A percentile compares a stretch with the other conserved stretches of the same genome.
Conservation (phyloP, 1,140 invertebrate genomes). For the Onthophagus taurus region DNA sequence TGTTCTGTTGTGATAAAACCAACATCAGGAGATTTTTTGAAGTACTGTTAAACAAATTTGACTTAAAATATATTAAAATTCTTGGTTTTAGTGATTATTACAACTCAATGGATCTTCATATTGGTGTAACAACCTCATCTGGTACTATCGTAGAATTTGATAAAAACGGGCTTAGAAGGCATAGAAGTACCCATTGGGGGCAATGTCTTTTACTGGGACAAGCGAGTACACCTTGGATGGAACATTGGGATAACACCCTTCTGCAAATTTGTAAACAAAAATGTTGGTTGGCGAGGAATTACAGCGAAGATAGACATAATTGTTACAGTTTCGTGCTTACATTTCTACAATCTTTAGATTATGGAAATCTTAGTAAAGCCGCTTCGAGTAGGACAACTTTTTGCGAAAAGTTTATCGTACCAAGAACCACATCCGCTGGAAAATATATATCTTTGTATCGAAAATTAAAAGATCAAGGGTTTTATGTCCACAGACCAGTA, state of each 20-base stretch:
- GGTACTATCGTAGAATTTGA: slow-evolving; percentile 70
- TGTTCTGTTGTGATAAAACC: slow-evolving; percentile 69
- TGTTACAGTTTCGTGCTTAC: slow-evolving; percentile 72
- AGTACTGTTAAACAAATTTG: slow-evolving; percentile 48
- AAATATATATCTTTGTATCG: slow-evolving; percentile 74
- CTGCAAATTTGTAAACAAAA: slow-evolving; percentile 51
- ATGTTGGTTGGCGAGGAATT: slow-evolving; percentile 54
- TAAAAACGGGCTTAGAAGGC: slow-evolving; percentile 52
- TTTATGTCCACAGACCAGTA: slow-evolving; percentile 43
- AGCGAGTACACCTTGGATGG: slow-evolving; percentile 54
- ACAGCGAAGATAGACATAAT: slow-evolving; percentile 63
- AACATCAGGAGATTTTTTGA: slow-evolving; percentile 69
- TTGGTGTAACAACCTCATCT: slow-evolving; percentile 66
- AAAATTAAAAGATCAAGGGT: slow-evolving; percentile 45
- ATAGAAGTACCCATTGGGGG: slow-evolving; percentile 49
- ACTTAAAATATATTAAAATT: background rate
- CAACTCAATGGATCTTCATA: slow-evolving; percentile 70
- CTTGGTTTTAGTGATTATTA: slow-evolving; percentile 57
- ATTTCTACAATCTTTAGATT: slow-evolving; percentile 56
- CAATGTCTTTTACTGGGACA: slow-evolving; percentile 62
- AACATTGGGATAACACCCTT: slow-evolving; percentile 67
- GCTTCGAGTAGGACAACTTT: slow-evolving; percentile 55
- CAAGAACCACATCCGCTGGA: slow-evolving; percentile 60
- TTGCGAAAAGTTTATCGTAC: slow-evolving; percentile 67
- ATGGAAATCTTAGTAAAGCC: slow-evolving; percentile 51